Conservation (phyloP, 2,113 vertebrate genomes). For the Pseudopodoces humilis region DNA sequence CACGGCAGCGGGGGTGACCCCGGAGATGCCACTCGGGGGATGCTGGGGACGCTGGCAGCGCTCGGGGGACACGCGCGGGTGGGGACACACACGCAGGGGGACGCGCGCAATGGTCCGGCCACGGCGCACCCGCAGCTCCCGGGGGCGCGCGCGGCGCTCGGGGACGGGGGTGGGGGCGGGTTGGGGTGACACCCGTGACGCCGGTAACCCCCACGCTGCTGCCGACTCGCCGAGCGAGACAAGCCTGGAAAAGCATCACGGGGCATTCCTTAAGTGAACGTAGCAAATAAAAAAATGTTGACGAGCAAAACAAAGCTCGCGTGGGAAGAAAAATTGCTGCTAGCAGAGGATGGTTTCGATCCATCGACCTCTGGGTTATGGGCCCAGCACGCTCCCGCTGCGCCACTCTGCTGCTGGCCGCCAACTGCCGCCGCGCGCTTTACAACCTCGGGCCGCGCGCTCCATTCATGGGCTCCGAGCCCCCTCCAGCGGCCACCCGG, state of each 20-base stretch:
- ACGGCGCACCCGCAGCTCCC: not conserved
- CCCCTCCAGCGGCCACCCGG: not conserved
- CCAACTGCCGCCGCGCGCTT: accelerated
- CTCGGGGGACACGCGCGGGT: not conserved
- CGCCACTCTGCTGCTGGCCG: not conserved
- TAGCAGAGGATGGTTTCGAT: conserved; percentile 34
- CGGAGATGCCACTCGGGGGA: not conserved
- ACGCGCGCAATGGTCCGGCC: accelerated
- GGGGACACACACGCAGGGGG: not conserved
- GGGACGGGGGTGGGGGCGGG: too few relatives aligned
- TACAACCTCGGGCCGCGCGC: accelerated
- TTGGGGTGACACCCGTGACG: not conserved
- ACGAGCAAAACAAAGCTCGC: accelerated
- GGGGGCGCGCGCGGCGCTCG: not conserved
- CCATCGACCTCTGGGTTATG: conserved; percentile 33
- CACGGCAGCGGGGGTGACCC: accelerated
- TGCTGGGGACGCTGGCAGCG: not conserved
- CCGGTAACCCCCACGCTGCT: accelerated
- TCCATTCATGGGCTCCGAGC: not conserved
- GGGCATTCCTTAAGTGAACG: accelerated
- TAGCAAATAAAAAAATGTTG: accelerated
- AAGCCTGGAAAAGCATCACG: accelerated
- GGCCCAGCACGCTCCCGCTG: conserved; percentile 43
- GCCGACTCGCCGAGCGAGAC: too few relatives aligned
- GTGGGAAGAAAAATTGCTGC: not conserved